Conservation (phyloP, 1,140 invertebrate genomes). For the Aradophagus sp. region DNA sequence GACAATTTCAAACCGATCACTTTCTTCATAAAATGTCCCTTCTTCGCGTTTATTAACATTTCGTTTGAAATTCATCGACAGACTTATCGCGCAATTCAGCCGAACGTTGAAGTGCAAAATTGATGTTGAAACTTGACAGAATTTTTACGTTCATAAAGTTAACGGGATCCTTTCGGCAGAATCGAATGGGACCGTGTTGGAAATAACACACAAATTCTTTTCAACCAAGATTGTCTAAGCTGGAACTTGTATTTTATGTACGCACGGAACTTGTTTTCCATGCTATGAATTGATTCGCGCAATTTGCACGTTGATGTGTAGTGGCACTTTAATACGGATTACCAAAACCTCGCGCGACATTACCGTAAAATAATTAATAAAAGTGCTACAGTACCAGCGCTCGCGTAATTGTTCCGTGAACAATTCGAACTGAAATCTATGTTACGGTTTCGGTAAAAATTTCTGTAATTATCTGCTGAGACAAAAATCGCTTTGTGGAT, state of each 20-base stretch:
- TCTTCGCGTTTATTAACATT: conserved; percentile 16
- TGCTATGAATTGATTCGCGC: conserved; percentile 36
- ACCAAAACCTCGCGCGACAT: conserved; percentile 4
- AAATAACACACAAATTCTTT: conserved; percentile 19
- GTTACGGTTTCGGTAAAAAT: no score
- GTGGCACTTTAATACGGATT: conserved; percentile 6
- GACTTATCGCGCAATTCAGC: conserved; percentile 10
- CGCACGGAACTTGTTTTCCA: neutral
- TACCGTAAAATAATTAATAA: conserved; percentile 21
- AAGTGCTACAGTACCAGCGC: no score
- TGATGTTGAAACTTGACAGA: conserved; percentile 24
- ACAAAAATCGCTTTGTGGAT: no score
- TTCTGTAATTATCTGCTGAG: no score
- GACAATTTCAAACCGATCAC: conserved; percentile 4
- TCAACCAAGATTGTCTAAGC: conserved; percentile 19
- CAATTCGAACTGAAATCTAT: no score
- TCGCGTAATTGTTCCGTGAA: no score
- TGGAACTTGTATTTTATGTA: conserved; percentile 19
- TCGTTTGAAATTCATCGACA: conserved; percentile 15
- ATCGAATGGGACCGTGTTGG: no score
- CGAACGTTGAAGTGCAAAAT: conserved; percentile 27
- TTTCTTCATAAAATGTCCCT: no score
- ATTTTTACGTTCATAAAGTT: conserved; percentile 26
- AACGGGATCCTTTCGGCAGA: conserved; percentile 7
- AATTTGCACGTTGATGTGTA: conserved; percentile 27